These are phyloP conservation scores for Drosophila albomicans DNA, from an alignment of 1,140 invertebrate genomes.

Conservation along the genomic window DNA sequence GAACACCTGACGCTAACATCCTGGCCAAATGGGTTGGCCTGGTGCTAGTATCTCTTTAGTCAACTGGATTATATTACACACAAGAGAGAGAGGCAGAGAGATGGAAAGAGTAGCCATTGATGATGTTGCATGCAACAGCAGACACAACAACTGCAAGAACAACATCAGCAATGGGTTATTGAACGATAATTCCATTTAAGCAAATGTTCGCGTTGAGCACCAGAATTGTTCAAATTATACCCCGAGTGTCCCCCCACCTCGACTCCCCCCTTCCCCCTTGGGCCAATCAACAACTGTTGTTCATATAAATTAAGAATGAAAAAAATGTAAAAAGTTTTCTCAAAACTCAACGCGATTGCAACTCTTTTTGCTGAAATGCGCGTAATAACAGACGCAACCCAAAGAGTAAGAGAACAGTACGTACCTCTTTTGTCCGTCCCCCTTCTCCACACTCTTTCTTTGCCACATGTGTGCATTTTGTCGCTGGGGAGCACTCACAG, in stretches of 20 bases:
- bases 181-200: conserved; percentile 83
- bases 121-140: conserved; percentile 61
- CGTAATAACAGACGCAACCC: conserved; percentile 66
- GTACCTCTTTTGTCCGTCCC: not conserved
- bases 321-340: conserved; percentile 63
- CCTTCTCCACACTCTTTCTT: not conserved
- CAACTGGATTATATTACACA: conserved; percentile 73
- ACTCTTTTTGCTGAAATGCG: conserved; percentile 55
- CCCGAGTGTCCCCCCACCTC: not conserved
- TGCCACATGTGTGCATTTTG: conserved; percentile 53
- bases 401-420: conserved; percentile 18
- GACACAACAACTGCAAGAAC: conserved; percentile 15
- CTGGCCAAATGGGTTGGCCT: conserved; percentile 28
- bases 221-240: conserved; percentile 79
- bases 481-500: conserved; percentile 40
- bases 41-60: conserved; percentile 67
- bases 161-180: conserved; percentile 66
- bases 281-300: conserved; percentile 3
- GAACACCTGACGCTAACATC: conserved; percentile 75
- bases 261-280: not conserved
- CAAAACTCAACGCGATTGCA: conserved; percentile 57
- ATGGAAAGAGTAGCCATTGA: conserved; percentile 40
- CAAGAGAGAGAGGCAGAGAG: not conserved
- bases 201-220: conserved; percentile 77
- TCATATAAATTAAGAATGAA: conserved; percentile 39